Evolutionary conservation across 2,113 vertebrate genomes (phyloP), one percentile per base, ranked within the genome.

Genomic region (Craseonycteris thonglongyai): DNA sequence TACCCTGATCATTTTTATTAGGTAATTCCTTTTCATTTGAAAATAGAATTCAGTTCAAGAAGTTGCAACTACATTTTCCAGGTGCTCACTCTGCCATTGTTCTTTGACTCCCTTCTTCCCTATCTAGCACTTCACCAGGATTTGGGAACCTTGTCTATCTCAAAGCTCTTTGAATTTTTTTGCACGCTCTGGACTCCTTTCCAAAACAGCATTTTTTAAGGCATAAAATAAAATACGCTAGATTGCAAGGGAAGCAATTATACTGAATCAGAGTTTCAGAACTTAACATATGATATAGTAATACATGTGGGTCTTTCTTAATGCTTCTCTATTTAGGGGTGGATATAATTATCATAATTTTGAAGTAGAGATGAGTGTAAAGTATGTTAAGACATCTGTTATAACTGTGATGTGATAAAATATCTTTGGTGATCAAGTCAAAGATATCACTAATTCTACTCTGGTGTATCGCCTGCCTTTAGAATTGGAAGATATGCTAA

Each of bases 21-120:
- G 35, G 83, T 71, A 86, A 78, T 96, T 82, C 45, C 76, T 95
- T 88, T 90, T 54, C 69, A 75, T 80, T n/a, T 82, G 69, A 95
- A 95, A 71, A 47, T 71, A 80, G 40, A 91, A 80, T 80, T 96
- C 42, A 80, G 12, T 83, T 72, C 4, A 38, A 96, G 93, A 92
- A 69, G 74, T 59, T 90, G 28, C 18, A 74, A 40, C 66, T 76
- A 49, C 47, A 63, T 90, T 95, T 92, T 94, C 42, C 16, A 86
- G 21, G 45, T 61, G 38, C 45, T 93, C 51, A 82, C 26, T 72
- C 59, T 90, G 12, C 10, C 59, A 13, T 79, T 95, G n/a, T 24
- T 88, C 95, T n/a, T 88, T 83, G 21, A 82, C 87, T 91, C 49
- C 24, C 22, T 61, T 85, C 66, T 21, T 86, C 65, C 33, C 38